Conservation (phyloP, 2,888 invertebrate genomes). For the Drosophila gaucha region DNA sequence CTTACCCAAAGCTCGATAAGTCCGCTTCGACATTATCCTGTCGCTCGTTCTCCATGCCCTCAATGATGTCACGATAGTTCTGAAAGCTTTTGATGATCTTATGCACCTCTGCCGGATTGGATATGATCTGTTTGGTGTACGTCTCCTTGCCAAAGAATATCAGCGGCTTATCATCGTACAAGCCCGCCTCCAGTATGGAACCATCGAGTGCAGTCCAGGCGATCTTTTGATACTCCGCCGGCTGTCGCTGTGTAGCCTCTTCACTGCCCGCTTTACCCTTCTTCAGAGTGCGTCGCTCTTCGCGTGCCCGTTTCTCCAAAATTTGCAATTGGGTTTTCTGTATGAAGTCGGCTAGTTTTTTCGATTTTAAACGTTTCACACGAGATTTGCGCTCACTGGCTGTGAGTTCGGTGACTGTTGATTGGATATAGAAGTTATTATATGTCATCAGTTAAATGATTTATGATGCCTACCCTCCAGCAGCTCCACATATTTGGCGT, state of each 20-base stretch:
- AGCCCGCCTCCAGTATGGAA: conserved; percentile 69
- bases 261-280: conserved; percentile 9
- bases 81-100: conserved; percentile 83
- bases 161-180: conserved; percentile 82
- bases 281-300: conserved; percentile 51
- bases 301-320: conserved; percentile 65
- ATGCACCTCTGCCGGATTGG: conserved; percentile 71
- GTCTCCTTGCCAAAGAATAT: conserved; percentile 81
- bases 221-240: conserved; percentile 82
- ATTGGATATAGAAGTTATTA: neutral
- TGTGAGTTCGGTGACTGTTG: conserved; percentile 87
- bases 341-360: conserved; percentile 89
- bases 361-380: conserved; percentile 88
- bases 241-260: conserved; percentile 55
- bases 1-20: conserved; percentile 51
- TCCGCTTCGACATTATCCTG: conserved; percentile 54
- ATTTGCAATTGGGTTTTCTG: conserved; percentile 85
- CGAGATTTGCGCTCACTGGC: conserved; percentile 89
- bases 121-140: conserved; percentile 65
- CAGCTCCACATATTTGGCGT: conserved; percentile 88
- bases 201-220: conserved; percentile 79
- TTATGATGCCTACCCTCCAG: conserved; percentile 87
- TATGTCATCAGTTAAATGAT: neutral
- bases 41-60: conserved; percentile 77
- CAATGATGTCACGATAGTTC: conserved; percentile 82